Conservation (phyloP, 2,888 invertebrate genomes). For the Eristalis pertinax region DNA sequence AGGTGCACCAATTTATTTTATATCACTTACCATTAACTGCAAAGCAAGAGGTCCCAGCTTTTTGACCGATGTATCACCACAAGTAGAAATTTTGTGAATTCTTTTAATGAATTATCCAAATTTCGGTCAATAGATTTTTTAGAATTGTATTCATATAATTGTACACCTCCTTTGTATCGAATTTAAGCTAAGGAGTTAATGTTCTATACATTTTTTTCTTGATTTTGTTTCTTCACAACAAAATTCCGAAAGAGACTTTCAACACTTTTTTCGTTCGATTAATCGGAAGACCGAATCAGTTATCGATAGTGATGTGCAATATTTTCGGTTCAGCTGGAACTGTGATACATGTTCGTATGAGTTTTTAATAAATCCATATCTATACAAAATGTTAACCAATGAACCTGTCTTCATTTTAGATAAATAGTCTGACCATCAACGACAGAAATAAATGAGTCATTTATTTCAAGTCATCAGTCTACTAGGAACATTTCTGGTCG, state of each 20-base stretch:
- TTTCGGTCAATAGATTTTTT: not conserved
- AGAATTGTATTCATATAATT: not conserved
- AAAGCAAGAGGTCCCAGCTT: not conserved
- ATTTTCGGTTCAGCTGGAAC: conserved; percentile 1
- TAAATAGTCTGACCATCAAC: too few relatives aligned
- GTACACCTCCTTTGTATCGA: conserved; percentile 3
- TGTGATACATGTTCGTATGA: not conserved
- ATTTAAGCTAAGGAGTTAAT: conserved; percentile 5
- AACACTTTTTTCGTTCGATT: conserved; percentile 14
- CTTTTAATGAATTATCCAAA: not conserved
- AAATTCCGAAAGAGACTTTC: conserved; percentile 29
- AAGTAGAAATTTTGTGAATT: conserved; percentile 33
- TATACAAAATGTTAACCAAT: too few relatives aligned
- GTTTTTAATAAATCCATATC: too few relatives aligned
- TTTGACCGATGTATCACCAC: not conserved
- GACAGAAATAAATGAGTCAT: too few relatives aligned
- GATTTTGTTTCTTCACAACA: conserved; percentile 32
- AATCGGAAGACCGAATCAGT: conserved; percentile 17
- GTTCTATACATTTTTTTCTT: conserved; percentile 11
- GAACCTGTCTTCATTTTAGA: too few relatives aligned
- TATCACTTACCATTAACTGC: not conserved
- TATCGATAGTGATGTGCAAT: conserved; percentile 38
- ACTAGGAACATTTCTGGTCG: too few relatives aligned
- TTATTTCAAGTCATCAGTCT: too few relatives aligned
- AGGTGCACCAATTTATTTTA: not conserved